Base-by-base conservation (phyloP, 2,113 vertebrate species). In the Aldabrachelys gigantea region DNA sequence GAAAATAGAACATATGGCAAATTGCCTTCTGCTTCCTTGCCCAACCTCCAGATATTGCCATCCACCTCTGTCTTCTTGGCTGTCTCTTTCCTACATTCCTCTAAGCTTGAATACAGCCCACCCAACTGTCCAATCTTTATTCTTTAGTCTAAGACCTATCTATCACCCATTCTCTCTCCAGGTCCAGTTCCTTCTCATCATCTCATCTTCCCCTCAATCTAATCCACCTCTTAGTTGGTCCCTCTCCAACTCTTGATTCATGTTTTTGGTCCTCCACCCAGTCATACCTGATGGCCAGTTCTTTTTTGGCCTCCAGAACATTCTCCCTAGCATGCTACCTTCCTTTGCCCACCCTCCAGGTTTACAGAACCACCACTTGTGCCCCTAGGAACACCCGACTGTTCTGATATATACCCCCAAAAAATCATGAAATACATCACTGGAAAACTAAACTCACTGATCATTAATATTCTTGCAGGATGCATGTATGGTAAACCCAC, bases 191-290 rank as follows among this genome's bases (percentile, higher is more conserved):
- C 38, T 25, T 75, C n/a, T 31, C 69, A 75, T 41, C 38, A 75
- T 75, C 11, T 75, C 72, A 75, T 24, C 0, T 3, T 75, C 80
- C 89, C 27, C 35, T 85, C 57, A 54, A 2, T 52, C 5, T 7
- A 12, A 1, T 87, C 93, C 54, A 31, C 62, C 1, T 6, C 9
- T 1, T 2, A 7, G 0, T 3, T 52, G 27, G 1, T 50, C 83
- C 76, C 3, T 41, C 59, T 12, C 53, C 81, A 93, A 10, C 10
- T 88, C 65, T 89, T 1, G 1, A 82, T 72, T 0, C 0, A 69
- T n/a, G 35, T 69, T n/a, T 19, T 69, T 44, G 3, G 41, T 44
- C 38, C 41, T 44, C 41, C 41, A 27, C 6, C 41, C 17, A 38
- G 17, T 75, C 35, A 1, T 6, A 10, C 69, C n/a, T 24, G 4